Base-by-base conservation (phyloP, 2,113 vertebrate species). In the Rhabdomys dilectus region DNA sequence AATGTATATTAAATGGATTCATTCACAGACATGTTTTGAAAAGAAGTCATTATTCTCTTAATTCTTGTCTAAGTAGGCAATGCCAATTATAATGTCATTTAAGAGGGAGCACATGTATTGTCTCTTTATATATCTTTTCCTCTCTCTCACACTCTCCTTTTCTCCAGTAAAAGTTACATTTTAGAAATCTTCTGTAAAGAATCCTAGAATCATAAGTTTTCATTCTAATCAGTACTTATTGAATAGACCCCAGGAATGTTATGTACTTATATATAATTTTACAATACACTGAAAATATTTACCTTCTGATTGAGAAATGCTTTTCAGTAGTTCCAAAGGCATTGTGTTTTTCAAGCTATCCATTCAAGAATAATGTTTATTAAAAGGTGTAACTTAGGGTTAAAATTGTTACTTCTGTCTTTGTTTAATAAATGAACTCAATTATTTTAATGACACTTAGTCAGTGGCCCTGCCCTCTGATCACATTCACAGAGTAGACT, bases 251-350 rank as follows among this genome's bases (percentile, higher is more conserved):
- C 7, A n/a, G 9, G 9, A 95, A 82, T 82, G 34, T 81, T 68
- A 94, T 56, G 45, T 42, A 58, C 31, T 88, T 19, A 72, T 78
- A 91, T 7, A 58, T 77, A 39, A 80, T 66, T 93, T 94, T 81
- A 12, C 7, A 82, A 77, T 24, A 24, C 13, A 77, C 22, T 26
- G 39, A 87, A 72, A 86, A 34, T 42, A 42, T 85, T 62, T 45
- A 7, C 48, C 81, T 60, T 91, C 17, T 45, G 9, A 42, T 68
- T 53, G 42, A 88, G 19, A 70, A 58, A 48, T 94, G 19, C 6
- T 51, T 88, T 89, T 78, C 16, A 29, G 26, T 78, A 80, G 53
- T 5, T 64, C 39, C 78, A 80, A 42, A 53, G 75, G 21, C 68
- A 80, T 68, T 62, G 36, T 4, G 82, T 88, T 78, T 88, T 4